Base-by-base conservation (phyloP, 1,140 invertebrate species). In the Vanessa atalanta region DNA sequence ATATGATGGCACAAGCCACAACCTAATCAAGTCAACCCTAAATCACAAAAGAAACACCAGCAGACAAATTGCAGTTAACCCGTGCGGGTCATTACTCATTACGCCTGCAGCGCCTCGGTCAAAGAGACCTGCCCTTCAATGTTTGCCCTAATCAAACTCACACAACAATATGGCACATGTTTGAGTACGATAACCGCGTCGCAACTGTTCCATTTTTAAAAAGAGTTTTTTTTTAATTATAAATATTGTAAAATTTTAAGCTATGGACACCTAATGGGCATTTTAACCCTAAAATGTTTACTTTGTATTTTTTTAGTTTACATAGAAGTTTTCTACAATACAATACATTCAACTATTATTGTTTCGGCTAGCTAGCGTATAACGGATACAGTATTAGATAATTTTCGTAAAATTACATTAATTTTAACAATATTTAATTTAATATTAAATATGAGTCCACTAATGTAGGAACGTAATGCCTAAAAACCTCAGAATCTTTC, bases 81-180 rank as follows among this genome's bases (percentile, higher is more conserved):
- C 82, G 78, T 78, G 76, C 67, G 70, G 78, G 78, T 79, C 76
- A 83, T 79, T 82, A 79, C 63, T 66, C 70, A 72, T 66, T 66
- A 65, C 16, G 84, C 85, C 85, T 69, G 69, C 47, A 79, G 84
- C 83, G 53, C 43, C 26, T 72, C 60, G 76, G 74, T 71, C 79
- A 83, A 79, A 81, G 78, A 75, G 71, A 57, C 63, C 78, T 57
- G 50, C 68, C 67, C 77, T 71, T 81, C 79, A 81, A 71, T 88
- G 85, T 89, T 87, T 86, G 82, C 78, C 76, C 73, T 89, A 88
- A 88, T 89, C 85, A 83, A 84, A 86, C 87, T 87, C 73, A 72
- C 55, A 70, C 67, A n/a, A 77, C 88, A 89, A 89, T 89, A 87
- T 88, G 86, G 81, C 84, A 78, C 85, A 83, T 89, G 88, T 89